Evolutionary conservation across 2,113 vertebrate species (phyloP).

Genomic region (Perccottus glenii): DNA sequence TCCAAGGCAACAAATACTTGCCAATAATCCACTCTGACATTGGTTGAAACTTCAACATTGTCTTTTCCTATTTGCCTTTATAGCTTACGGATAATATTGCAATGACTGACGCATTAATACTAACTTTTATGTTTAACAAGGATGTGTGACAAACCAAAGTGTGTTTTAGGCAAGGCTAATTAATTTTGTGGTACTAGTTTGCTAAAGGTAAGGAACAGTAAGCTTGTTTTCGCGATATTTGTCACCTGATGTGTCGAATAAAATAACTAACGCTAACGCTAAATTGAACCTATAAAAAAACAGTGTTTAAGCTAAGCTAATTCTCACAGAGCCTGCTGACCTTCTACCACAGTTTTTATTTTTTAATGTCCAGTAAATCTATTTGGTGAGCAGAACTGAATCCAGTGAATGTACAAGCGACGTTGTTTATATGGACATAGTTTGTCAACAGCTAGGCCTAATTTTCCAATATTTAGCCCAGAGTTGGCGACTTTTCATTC

Average conservation of each 20-base stretch:
- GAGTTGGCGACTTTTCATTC: no score
- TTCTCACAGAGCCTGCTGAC: neutral
- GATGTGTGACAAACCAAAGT: neutral
- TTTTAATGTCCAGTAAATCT: neutral
- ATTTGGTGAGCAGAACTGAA: no score
- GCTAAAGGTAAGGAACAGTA: constrained; percentile 31
- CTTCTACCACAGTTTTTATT: neutral
- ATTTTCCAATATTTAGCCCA: no score
- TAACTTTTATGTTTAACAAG: constrained; percentile 4
- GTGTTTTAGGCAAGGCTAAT: neutral
- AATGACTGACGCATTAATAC: constrained; percentile 6
- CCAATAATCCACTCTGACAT: constrained; percentile 16
- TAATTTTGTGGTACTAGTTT: neutral
- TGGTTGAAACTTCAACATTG: constrained; percentile 26
- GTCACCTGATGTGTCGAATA: neutral
- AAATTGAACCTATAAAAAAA: neutral
- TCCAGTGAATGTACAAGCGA: no score
- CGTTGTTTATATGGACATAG: no score
- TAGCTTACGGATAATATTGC: neutral
- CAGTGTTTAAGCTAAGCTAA: neutral
- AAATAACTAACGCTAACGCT: neutral
- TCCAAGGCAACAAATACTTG: constrained; percentile 55
- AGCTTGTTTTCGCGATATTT: neutral
- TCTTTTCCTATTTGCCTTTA: constrained; percentile 30
- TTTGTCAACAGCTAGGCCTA: no score